Evolutionary conservation across 2,888 invertebrate genomes (phyloP), one percentile per base, ranked within the genome.

Genomic region (Drosophila anceps): DNA sequence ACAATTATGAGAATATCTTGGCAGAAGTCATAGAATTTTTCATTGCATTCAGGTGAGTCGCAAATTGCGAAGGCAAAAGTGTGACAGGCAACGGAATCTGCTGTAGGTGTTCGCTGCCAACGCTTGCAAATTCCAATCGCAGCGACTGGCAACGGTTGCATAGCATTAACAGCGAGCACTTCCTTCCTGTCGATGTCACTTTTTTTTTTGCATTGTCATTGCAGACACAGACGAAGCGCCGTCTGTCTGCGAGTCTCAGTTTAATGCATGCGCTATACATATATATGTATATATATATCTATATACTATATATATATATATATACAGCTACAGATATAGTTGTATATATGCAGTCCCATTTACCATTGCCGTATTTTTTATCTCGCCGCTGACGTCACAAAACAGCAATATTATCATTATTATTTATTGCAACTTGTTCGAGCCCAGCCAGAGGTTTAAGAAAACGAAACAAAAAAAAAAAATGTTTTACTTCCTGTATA

Each of bases 391-490:
- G 76, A 76, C 76, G 76, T 76, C 76, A 76, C 65, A 39, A 33
- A 29, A 37, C 20, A 60, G 37, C 58, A 60, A 65, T 67, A 82
- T 75, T 78, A 81, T 84, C 76, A 69, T 75, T 80, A 75, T 77
- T 84, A 78, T 82, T 82, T 84, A 82, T 78, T 80, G 68, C 62
- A 82, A 84, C 82, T 84, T 75, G 82, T 69, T 82, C 35, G 55
- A 59, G 69, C 60, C 55, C 64, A 61, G 66, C 66, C 68, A 60
- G 66, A 64, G 73, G 43, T 50, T 66, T 29, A 44, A 33, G 20
- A 58, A 39, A 43, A 44, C 29, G 1, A 35, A 13, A 53, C 12
- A 27, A 20, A 44, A 20, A 13, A 12, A 41, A 48, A 43, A 71
- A 57, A 43, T 58, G 55, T 31, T 70, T 71, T 67, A 75, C 76